Evolutionary conservation across 2,888 invertebrate species (phyloP), one percentile per base, ranked within the genome.

Genomic region (Phyto melanocephala): DNA sequence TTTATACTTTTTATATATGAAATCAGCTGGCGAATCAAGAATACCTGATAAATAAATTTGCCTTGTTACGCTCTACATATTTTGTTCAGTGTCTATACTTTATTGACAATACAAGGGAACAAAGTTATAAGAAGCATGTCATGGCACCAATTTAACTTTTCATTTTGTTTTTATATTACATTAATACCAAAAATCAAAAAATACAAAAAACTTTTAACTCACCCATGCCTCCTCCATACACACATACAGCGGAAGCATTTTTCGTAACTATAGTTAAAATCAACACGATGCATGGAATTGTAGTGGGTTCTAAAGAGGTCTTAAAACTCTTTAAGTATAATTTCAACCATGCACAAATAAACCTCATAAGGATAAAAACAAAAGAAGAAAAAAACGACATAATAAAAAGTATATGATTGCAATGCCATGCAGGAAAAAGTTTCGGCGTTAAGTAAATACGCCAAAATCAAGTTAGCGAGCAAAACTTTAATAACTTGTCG

Each of bases 141-240:
- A 88, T 88, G 88, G 88, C 88, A 88, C 88, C 84, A 86, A 87
- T 87, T 84, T 70, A 80, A 52, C 56, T 52, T 63, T 72, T 68
- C n/a, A 35, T 67, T 58, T 67, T 20, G 24, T 63, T 58, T 28
- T 72, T 79, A 42, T 78, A 70, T 67, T 40, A 28, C 35, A 50
- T 47, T 37, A 63, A 56, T n/a, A 15, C 28, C 22, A 28, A 50
- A 78, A 24, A 52, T n/a, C 17, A 50, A 71, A 45, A 42, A 68
- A 20, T n/a, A n/a, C 2, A 54, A 56, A 67, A 47, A 62, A 42
- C 20, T 35, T 22, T 37, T 37, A n/a, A 35, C 33, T 22, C 33
- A n/a, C 11, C 45, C 24, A 33, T 8, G 10, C n/a, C 45, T 20
- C 22, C 60, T 22, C 17, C 7, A 8, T 20, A 20, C 40, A 7